Evolutionary conservation across 2,797 vertebrate species (phyloP).

Genomic region (Acanthurus lineatus): DNA sequence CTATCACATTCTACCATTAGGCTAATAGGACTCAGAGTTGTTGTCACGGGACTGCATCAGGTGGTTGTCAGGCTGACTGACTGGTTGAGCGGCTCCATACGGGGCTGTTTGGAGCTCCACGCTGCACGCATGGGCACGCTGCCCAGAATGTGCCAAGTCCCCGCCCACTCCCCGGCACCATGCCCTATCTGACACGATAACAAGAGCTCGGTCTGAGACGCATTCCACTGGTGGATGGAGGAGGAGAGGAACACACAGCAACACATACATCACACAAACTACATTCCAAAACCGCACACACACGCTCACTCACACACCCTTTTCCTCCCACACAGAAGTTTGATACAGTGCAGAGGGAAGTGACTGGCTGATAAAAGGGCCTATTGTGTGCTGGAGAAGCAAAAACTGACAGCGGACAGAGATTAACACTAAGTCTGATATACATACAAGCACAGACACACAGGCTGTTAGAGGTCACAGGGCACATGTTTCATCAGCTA

Average conservation of each 20-base stretch:
- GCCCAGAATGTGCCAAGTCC: conserved; percentile 78
- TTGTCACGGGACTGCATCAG: conserved; percentile 44
- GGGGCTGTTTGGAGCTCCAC: conserved; percentile 38
- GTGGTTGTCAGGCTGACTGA: conserved; percentile 33
- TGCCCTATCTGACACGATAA: conserved; percentile 79
- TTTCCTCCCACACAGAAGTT: conserved; percentile 36
- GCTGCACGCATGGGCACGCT: conserved; percentile 69
- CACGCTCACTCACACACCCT: conserved; percentile 28
- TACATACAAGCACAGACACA: conserved; percentile 18
- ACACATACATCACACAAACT: conserved; percentile 33
- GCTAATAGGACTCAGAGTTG: conserved; percentile 25
- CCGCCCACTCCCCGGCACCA: conserved; percentile 51
- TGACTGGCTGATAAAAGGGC: conserved; percentile 56
- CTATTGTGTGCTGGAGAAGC: conserved; percentile 56
- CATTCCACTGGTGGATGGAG: conserved; percentile 72
- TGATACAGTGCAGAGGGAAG: conserved; percentile 56
- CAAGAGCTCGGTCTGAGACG: conserved; percentile 57
- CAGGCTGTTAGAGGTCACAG: conserved; percentile 20
- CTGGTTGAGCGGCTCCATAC: conserved; percentile 44
- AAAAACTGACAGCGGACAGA: conserved; percentile 38
- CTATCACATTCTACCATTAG: conserved; percentile 20
- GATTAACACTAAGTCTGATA: conserved; percentile 37
- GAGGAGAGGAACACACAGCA: conserved; percentile 47
- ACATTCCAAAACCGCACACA: conserved; percentile 24
- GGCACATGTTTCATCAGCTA: conserved; percentile 17